These are phyloP conservation scores for Delichon dasypus DNA, from an alignment of 2,797 vertebrate genomes.

Conservation along the genomic window DNA sequence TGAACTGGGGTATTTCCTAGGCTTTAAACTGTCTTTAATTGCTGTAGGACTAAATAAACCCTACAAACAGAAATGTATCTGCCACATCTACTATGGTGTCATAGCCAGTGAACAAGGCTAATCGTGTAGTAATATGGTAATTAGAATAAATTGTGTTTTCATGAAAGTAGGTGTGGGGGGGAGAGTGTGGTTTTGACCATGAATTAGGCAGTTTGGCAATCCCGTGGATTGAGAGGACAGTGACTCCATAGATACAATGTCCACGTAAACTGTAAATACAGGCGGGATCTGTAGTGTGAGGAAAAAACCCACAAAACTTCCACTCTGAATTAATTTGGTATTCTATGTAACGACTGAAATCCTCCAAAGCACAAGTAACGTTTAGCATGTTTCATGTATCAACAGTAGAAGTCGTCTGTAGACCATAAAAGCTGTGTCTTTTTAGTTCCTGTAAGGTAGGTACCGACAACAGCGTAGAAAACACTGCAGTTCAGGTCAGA, in stretches of 20 bases:
- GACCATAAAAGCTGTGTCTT: neutral
- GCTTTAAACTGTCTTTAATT: neutral
- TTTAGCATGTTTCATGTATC: neutral
- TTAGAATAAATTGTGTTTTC: neutral
- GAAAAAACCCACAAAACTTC: rapidly evolving
- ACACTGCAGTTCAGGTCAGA: neutral
- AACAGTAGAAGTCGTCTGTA: neutral
- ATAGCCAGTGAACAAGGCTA: neutral
- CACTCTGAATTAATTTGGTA: neutral
- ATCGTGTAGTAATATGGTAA: neutral
- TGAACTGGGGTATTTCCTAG: neutral
- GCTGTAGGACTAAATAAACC: neutral
- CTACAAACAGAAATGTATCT: neutral
- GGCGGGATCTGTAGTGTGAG: rapidly evolving
- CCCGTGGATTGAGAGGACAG: neutral
- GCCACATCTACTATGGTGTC: neutral
- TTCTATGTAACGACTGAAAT: neutral
- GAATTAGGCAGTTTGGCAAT: neutral
- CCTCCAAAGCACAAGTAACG: neutral
- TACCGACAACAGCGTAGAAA: neutral
- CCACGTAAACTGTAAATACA: neutral
- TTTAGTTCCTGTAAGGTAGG: neutral
- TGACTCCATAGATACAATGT: neutral
- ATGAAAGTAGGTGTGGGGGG: rapidly evolving
- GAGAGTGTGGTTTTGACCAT: neutral